Base-by-base conservation (phyloP, 2,113 vertebrate genomes). In the Nycticebus coucang region DNA sequence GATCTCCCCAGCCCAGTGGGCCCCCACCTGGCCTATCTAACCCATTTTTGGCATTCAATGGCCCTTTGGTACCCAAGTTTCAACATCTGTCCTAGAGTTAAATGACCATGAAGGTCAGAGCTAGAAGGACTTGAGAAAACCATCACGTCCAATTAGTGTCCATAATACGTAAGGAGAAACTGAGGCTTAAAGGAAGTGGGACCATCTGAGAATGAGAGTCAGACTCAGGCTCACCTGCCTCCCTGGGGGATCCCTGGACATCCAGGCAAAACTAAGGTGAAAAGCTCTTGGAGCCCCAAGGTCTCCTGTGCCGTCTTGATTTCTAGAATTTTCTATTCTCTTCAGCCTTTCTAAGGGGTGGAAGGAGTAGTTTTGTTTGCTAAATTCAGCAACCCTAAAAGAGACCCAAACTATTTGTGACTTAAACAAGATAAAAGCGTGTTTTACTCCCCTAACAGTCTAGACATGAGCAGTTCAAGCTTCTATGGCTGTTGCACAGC, bases 241-340 rank as follows among this genome's bases (percentile, higher is more conserved):
- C 41, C 71, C 71, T 72, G 0, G 4, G 26, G 62, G 35, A 28
- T 45, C 35, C 22, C 41, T 21, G 69, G 7, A 80, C 11, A 18
- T 90, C 19, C 75, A 72, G 33, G 83, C 71, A 24, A 60, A 53
- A 59, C 77, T 33, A 35, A 64, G 53, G 8, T 55, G 53, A 90
- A 30, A 69, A 57, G 62, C 62, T 50, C 21, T 72, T 13, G 12
- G 62, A 91, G 55, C 75, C 37, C 57, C 71, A 12, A 60, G 35
- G 17, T 72, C 64, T 15, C 21, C 64, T 45, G 30, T 74, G 64
- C 72, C 18, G 21, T 62, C 22, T 82, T 89, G 68, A 60, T 68
- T 86, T 89, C 74, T 84, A 84, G 87, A 94, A 84, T 57, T 55
- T 77, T 91, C 64, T 33, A 5, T 19, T 15, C 41, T 35, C 14